Evolutionary conservation across 2,113 vertebrate genomes (phyloP), one percentile per base, ranked within the genome.

Genomic region (Seriola aureovittata): DNA sequence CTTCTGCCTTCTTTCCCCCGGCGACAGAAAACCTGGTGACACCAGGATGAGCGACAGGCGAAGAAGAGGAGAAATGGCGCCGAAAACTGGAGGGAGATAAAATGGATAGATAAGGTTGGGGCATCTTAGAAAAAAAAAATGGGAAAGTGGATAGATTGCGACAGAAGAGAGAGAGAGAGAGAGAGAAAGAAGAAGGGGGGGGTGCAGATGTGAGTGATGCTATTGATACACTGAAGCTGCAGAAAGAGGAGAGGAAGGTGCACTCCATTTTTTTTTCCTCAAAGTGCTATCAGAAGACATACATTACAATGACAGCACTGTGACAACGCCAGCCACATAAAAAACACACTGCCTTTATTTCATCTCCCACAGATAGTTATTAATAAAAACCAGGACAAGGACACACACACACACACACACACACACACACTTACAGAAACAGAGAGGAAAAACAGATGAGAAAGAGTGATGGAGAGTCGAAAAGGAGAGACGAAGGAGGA

Each of bases 21-120:
- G 94, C 90, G 89, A 94, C 94, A 93, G 87, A 86, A 87, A 90
- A 88, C 93, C 94, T 82, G 86, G 88, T 89, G 93, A 94, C 93
- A 88, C 78, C 82, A 50, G 84, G 64, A 78, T 89, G 85, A 93
- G 89, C 80, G 87, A 91, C 90, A 92, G 89, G 75, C 76, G 82
- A 82, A 52, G 74, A 90, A 63, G 87, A 88, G 87, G 84, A 86
- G 85, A 90, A 88, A 93, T 84, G 87, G 88, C 86, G 71, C 78
- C 44, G 82, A 90, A 91, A 91, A 88, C 80, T 65, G 75, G 74
- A 79, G 78, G 83, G 74, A 92, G 90, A 93, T 91, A 90, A 90
- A 92, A 92, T 71, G 87, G 90, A 85, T 79, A 91, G 93, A 94
- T 94, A 93, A 92, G 87, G 80, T 78, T 21, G 6, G 57, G 85